Evolutionary conservation across 2,888 invertebrate genomes (phyloP), one percentile per base, ranked within the genome.

Genomic region (Anagyrus pseudococci): DNA sequence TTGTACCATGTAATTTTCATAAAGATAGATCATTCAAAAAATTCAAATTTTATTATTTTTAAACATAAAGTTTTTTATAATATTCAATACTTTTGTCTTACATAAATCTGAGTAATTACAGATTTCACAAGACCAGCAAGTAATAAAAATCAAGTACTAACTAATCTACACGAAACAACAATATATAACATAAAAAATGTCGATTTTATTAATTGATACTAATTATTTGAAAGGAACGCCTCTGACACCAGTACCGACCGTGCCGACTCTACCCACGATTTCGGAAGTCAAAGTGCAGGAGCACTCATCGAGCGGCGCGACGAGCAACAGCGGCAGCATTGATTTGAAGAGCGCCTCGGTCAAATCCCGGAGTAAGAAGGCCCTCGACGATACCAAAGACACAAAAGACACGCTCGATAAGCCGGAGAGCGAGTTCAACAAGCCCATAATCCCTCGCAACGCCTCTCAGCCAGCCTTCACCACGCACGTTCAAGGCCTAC

Each of bases 381-480:
- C 72, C 60, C 73, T 83, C 29, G 83, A 83, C 58, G 84, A 84
- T 69, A 73, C 81, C 63, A 78, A 79, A 64, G 77, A 77, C 25
- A 71, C 74, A 37, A 79, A 80, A 64, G 78, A 77, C 6, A 69
- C 64, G 19, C 72, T 72, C 62, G 75, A 74, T 47, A 79, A 76
- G 63, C 68, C 72, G 2, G 80, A 79, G 62, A 77, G 68, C 62
- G 80, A 81, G 62, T 80, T 80, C 67, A 77, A 77, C 59, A 83
- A 83, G 57, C 81, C 82, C 1, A 83, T 85, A 72, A 86, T 94
- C 78, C 90, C 91, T 0, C 87, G 94, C 67, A 94, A 94, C 82
- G 93, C 93, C 67, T 93, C 93, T 13, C 94, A 94, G 68, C 93
- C 94, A 0, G 93, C 93, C 15, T 93, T 93, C 80, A 89, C 90